Evolutionary conservation across 2,888 invertebrate genomes (phyloP), one percentile per base, ranked within the genome.

Genomic region (Neoitamus cyanurus): DNA sequence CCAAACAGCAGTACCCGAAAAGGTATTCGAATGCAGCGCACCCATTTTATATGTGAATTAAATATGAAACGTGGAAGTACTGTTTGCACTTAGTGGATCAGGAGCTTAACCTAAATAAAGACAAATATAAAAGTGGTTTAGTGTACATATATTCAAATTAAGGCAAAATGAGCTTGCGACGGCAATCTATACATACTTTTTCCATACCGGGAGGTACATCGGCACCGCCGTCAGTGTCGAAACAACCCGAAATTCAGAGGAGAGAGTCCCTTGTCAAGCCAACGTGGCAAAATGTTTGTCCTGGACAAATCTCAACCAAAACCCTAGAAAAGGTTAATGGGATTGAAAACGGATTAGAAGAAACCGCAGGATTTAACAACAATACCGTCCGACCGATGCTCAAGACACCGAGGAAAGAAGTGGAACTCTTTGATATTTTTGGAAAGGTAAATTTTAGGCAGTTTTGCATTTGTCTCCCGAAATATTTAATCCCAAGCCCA

Each of bases 241-340:
- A 75, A 31, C 83, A 78, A 25, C 36, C 30, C 1, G 70, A 84
- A 37, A 78, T 87, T 86, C 88, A 85, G 86, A 88, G 91, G 0
- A 89, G 91, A 11, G 91, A 91, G 70, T 91, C 91, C 0, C 85
- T 91, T 85, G 90, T 91, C 28, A 91, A 91, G 85, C 91, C 91
- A 68, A 91, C 91, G 42, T 91, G 91, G 91, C 91, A 91, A 88
- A 90, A 91, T 86, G 91, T 91, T 36, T 90, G 89, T 2, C 91
- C 91, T 0, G 91, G 91, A 34, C 91, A 91, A 86, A 87, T 90
- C 85, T 89, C 90, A 13, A 88, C 90, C 1, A 90, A 90, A 84
- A 90, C 90, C 13, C 87, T 90, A 86, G 90, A 90, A 86, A 90
- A 90, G 87, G 89, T 90, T 85, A 91, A 90, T 86, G 90, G 90